Evolutionary conservation across 2,113 vertebrate species (phyloP).

Genomic region (Prunella fulvescens): DNA sequence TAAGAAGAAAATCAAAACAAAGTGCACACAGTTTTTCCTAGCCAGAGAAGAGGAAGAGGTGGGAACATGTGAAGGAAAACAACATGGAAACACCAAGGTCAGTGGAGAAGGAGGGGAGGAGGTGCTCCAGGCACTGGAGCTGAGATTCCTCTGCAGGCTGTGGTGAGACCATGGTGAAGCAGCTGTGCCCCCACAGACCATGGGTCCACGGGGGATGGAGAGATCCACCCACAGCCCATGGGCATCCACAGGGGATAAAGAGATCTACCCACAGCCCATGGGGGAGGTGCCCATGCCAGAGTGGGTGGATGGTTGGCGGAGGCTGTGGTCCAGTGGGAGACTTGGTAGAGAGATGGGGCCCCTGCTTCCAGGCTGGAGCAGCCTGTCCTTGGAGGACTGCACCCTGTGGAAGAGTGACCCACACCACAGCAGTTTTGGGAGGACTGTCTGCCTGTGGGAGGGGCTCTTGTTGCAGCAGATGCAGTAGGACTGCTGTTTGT

Average conservation of each 20-base stretch:
- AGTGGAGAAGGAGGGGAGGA: neutral
- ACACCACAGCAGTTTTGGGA: neutral
- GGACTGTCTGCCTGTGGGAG: neutral
- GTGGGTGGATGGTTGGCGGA: neutral
- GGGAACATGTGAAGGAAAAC: neutral
- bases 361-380: neutral
- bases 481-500: rapidly evolving
- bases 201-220: neutral
- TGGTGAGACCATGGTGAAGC: neutral
- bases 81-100: too few relatives aligned
- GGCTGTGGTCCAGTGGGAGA: neutral
- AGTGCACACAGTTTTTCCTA: neutral
- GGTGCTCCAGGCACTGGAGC: neutral
- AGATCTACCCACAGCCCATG: neutral
- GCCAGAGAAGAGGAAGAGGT: neutral
- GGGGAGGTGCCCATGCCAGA: rapidly evolving
- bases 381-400: neutral
- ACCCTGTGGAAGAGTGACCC: neutral
- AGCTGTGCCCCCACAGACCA: too few relatives aligned
- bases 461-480: neutral
- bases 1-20: neutral
- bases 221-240: neutral
- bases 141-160: rapidly evolving
- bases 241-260: neutral
- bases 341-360: rapidly evolving